Evolutionary conservation across 1,140 invertebrate species (phyloP).

Genomic region (Bombus superbus): DNA sequence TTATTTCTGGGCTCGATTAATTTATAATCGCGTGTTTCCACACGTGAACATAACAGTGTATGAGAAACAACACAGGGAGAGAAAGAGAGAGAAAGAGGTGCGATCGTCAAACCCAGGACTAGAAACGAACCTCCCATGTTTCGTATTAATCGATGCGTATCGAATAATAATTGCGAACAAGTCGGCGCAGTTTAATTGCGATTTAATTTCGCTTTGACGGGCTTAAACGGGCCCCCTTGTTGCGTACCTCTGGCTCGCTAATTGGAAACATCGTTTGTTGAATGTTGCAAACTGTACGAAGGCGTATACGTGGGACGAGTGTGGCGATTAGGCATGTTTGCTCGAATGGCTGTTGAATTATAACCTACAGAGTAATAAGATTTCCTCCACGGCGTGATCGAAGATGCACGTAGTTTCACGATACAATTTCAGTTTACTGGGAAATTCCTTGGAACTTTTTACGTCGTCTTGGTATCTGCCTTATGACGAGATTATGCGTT

Average conservation of each 20-base stretch:
- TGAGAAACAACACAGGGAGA: slow-evolving; percentile 16
- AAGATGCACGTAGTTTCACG: not conserved
- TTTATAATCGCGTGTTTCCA: slow-evolving; percentile 61
- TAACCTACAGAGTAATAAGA: no score
- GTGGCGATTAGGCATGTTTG: not conserved
- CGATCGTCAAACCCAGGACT: slow-evolving; percentile 19
- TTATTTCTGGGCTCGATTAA: slow-evolving; percentile 64
- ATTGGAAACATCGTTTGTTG: slow-evolving; percentile 2
- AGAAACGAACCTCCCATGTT: not conserved
- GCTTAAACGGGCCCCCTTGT: no score
- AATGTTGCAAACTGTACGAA: not conserved
- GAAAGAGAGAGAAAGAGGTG: not conserved
- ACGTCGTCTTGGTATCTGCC: no score
- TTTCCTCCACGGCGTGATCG: not conserved
- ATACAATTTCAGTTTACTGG: not conserved
- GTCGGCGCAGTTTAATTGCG: not conserved
- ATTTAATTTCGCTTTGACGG: not conserved
- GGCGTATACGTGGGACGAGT: not conserved
- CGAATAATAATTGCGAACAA: not conserved
- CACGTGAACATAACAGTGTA: slow-evolving; percentile 5
- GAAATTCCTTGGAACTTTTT: not conserved
- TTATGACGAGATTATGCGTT: no score
- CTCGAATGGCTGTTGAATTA: not conserved
- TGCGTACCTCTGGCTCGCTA: not conserved
- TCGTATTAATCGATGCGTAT: not conserved